Base-by-base conservation (phyloP, 1,140 invertebrate genomes). In the Drosophila nikananu region DNA sequence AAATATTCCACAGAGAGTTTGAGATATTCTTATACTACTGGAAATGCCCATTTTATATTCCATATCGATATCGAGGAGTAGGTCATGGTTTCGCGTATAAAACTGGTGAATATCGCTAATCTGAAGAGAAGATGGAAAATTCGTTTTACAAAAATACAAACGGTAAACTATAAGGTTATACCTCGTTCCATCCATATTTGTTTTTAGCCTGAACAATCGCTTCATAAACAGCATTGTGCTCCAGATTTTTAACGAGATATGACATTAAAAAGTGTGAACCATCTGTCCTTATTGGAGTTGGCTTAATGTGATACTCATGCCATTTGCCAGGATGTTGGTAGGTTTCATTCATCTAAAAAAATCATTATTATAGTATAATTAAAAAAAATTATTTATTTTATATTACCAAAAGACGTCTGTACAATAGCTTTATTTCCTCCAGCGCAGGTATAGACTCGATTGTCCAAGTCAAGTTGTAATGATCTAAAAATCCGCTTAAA, bases 151-250 rank as follows among this genome's bases (percentile, higher is more conserved):
- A 15, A 39, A 15, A 39, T 60, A 15, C 30, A 17, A 5, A 44
- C 4, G 27, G 27, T 9, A 5, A 15, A 5, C 23, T 21, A 15
- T 25, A 21, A 1, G 12, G 2, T 23, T 23, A 23, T 63, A 95
- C 93, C 87, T 95, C 95, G 64, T 95, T 95, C 94, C 95, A 95
- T 39, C 95, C 95, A 70, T 95, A 95, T 81, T 94, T 94, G 73
- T 95, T 96, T 91, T 95, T 95, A n/a, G 95, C 94, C 80, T 95
- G 95, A 9, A 96, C 94, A 55, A 95, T 94, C 27, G 95, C 95
- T 82, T 96, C 95, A 83, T 95, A 96, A 5, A 94, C 94, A 4
- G 95, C 95, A 73, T 95, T 95, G 4, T 94, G 93, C 41, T 95
- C 94, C 55, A 95, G 89, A 57, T 94, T 93, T 51, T 86, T 86